Base-by-base conservation (phyloP, 2,797 vertebrate species). In the Sebastes vulpes region DNA sequence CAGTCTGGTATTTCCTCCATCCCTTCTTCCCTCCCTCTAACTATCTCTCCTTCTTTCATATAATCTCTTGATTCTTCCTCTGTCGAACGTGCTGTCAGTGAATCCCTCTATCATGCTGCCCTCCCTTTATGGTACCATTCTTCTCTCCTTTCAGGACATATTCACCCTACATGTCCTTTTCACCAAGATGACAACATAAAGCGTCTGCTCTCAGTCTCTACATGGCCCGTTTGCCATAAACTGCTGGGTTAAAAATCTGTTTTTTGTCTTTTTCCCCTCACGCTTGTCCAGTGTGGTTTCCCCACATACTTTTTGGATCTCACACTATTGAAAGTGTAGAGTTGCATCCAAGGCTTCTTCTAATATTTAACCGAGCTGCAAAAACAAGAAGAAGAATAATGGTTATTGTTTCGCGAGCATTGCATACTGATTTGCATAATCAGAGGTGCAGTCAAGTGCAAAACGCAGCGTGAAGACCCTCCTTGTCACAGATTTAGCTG, bases 1-100 rank as follows among this genome's bases (percentile, higher is more conserved):
- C 94, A 93, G 91, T 94, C 91, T 96, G 96, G 95, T 95, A 96
- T 96, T 96, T 96, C 95, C 95, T 95, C 89, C 87, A 82, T 85
- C 89, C 73, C 86, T 86, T 83, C 50, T 72, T 83, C 72, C 67
- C 69, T 75, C 58, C 61, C 64, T 84, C 21, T 65, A 69, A 89
- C 73, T 84, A 79, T 84, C 68, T 72, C 63, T 72, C 81, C 26
- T 60, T 82, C 56, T 82, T 88, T 73, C 29, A 3, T 65, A 31
- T 85, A 75, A 86, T 88, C 82, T 70, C 65, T 65, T 70, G 50
- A 81, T 86, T 81, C 57, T 28, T 59, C 72, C 57, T 63, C 46
- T 56, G 42, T 74, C 52, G 1, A 52, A 79, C 67, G n/a, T 28
- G 16, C 72, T 68, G 31, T 83, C 77, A 11, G 23, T 72, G 59